phyloP scores from a whole-genome alignment of 2,797 vertebrate species.

The Crypturellus tataupa region DNA sequence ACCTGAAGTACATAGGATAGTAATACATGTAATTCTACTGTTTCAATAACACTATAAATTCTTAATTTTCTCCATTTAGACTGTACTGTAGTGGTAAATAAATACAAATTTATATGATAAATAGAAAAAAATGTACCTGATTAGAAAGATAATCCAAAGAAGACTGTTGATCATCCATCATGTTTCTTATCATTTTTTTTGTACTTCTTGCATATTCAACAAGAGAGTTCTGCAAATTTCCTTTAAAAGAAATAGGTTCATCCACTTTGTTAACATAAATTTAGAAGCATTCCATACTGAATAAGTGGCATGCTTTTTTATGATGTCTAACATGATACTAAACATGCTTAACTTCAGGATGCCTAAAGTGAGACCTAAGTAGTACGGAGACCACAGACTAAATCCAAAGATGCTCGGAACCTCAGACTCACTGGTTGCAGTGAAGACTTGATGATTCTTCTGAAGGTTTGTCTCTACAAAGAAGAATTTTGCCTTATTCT shows the following conservation, averaged over 20 bases:
- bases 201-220: constrained; percentile 89
- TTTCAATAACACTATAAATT: neutral
- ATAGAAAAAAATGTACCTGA: constrained; percentile 82
- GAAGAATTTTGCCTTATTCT: neutral
- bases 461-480: neutral
- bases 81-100: neutral
- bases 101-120: neutral
- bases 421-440: neutral
- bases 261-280: neutral
- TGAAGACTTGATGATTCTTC: neutral
- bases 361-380: constrained; percentile 1
- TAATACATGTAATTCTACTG: neutral
- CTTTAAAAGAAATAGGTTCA: constrained; percentile 77
- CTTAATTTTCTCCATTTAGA: neutral
- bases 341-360: neutral
- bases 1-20: neutral
- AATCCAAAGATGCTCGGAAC: neutral
- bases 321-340: neutral
- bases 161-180: constrained; percentile 92
- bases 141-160: constrained; percentile 89
- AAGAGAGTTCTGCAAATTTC: constrained; percentile 90
- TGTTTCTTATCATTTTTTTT: constrained; percentile 89
- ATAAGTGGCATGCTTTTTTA: neutral
- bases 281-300: constrained; percentile 10
- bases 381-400: neutral